Base-by-base conservation (phyloP, 1,140 invertebrate genomes). In the Magallana ariakensis region DNA sequence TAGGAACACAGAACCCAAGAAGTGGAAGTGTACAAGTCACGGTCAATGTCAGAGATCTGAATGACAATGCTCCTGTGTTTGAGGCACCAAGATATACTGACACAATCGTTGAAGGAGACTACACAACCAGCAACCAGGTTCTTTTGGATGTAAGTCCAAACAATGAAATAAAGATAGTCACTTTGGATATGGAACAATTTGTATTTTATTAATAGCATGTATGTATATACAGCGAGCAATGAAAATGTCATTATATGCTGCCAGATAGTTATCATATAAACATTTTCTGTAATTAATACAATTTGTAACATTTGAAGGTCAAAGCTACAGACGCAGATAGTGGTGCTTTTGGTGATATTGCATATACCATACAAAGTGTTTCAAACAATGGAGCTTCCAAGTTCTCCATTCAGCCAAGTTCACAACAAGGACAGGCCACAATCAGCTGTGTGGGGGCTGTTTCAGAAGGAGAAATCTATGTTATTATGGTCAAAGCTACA, bases 301-400 rank as follows among this genome's bases (percentile, higher is more conserved):
- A 83, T 7, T 5, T 8, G 10, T 0, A 22, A 22, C 1, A n/a
- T 85, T 56, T 87, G 1, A 62, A 92, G 91, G 90, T 92, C 10
- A 56, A 62, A 57, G 92, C 92, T 8, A 90, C 80, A 80, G 92
- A 92, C 87, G 87, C 13, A 5, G 92, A 92, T 84, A 89, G 56
- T 9, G 91, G 88, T 16, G 80, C 46, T 16, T 88, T 85, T 66
- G 89, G 91, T 11, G 15, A 75, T 8, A 85, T 92, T 9, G 87
- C 80, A 7, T 92, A 92, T 84, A 33, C 82, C 11, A 91, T 92
- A 33, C 57, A 82, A 16, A 75, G 22, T 85, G 90, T 90, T 15
- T 86, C 86, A 46, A 90, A 90, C 84, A 84, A 85, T 66, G 90
- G 91, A 13, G 70, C 9, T 16, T 58, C 58, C 13, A 90, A 87